Conservation (phyloP, 2,113 vertebrate species). For the Rhynchopsitta pachyrhyncha region DNA sequence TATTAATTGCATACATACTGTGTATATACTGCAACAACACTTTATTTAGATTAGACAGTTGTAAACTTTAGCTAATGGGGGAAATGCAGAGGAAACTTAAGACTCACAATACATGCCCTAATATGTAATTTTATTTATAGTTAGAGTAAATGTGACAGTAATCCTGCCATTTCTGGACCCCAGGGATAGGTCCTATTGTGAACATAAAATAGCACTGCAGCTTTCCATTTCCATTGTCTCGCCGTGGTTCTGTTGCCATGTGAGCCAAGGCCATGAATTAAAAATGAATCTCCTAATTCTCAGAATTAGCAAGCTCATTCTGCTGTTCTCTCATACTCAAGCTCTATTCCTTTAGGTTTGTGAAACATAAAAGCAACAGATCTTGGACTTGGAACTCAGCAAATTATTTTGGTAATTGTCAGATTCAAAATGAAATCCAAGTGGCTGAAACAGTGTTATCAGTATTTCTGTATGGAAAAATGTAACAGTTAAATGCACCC, state of each 20-base stretch:
- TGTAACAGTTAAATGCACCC: neutral
- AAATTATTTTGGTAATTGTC: neutral
- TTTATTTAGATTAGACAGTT: neutral
- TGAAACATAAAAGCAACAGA: neutral
- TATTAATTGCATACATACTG: neutral
- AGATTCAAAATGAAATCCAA: neutral
- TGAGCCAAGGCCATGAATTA: neutral
- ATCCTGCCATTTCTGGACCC: neutral
- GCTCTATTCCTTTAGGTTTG: neutral
- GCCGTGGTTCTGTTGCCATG: conserved; percentile 26
- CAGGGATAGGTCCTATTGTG: neutral
- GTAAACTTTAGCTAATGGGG: neutral
- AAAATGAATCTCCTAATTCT: conserved; percentile 7
- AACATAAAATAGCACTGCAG: neutral
- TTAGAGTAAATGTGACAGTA: neutral
- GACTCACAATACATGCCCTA: neutral
- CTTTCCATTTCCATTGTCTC: conserved; percentile 21
- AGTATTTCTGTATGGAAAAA: neutral
- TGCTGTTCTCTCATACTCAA: neutral
- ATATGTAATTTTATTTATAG: neutral
- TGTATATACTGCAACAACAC: neutral
- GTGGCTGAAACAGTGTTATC: neutral
- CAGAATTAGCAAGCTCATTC: neutral
- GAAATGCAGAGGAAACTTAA: neutral
- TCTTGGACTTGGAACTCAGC: neutral